phyloP scores from a whole-genome alignment of 2,797 vertebrate genomes.

The Malurus leucopterus region DNA sequence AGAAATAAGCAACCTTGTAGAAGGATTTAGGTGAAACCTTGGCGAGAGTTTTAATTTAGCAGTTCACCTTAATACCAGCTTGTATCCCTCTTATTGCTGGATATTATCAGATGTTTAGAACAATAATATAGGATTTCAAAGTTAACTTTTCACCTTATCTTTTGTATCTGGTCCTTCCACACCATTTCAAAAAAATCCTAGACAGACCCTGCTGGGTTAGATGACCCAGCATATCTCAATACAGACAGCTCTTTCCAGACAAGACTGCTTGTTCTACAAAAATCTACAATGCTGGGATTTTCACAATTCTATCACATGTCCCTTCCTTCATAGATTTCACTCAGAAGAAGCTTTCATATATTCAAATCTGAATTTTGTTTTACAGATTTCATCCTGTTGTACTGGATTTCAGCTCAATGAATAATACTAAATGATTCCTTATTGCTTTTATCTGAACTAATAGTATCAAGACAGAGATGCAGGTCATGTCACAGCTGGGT shows the following conservation, averaged over 20 bases:
- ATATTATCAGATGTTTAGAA: neutral
- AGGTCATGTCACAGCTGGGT: neutral
- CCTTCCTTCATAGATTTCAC: neutral
- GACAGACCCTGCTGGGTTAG: neutral
- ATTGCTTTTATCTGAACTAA: neutral
- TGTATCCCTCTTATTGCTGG: neutral
- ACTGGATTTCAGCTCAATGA: neutral
- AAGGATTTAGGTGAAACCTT: neutral
- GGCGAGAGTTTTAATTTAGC: neutral
- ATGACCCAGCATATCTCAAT: neutral
- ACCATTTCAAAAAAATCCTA: neutral
- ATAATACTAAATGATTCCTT: neutral
- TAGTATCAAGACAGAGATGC: neutral
- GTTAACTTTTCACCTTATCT: neutral
- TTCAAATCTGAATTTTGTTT: neutral
- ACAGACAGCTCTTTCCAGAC: neutral
- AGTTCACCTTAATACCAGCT: neutral
- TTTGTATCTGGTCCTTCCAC: neutral
- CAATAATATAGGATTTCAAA: neutral
- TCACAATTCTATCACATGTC: neutral
- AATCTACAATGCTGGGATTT: neutral
- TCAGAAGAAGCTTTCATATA: neutral
- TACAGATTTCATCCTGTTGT: neutral
- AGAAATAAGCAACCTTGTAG: neutral
- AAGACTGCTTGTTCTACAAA: neutral